Evolutionary conservation across 2,113 vertebrate species (phyloP).

Genomic region (Tychaedon coryphoeus): DNA sequence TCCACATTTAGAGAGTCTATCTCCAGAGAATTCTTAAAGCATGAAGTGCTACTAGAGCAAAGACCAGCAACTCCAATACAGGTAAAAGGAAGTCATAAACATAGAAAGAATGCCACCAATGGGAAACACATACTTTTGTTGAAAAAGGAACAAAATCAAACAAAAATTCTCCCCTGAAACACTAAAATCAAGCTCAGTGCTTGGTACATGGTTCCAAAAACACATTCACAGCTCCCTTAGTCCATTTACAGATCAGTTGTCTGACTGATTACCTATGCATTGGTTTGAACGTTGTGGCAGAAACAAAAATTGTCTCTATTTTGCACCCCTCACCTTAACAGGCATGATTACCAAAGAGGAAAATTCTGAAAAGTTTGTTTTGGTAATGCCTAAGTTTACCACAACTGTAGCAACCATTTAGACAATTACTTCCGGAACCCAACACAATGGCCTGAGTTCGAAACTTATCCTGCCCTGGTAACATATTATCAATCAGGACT

Average conservation of each 20-base stretch:
- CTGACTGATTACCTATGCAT: not conserved
- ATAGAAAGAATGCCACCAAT: not conserved
- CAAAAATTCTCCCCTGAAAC: not conserved
- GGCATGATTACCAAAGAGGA: not conserved
- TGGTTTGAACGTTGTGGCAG: not conserved
- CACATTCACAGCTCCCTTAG: not conserved
- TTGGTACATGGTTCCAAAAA: not conserved
- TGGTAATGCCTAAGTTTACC: not conserved
- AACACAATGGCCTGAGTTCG: not conserved
- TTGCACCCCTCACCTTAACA: not conserved
- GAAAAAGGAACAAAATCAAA: not conserved
- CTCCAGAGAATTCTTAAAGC: not conserved
- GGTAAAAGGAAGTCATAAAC: not conserved
- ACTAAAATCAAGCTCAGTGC: not conserved
- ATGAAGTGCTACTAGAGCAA: not conserved
- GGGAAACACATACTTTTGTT: not conserved
- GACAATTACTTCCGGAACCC: not conserved
- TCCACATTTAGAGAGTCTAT: not conserved
- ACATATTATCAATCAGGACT: not conserved
- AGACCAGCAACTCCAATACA: not conserved
- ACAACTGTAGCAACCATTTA: not conserved
- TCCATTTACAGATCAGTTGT: not conserved
- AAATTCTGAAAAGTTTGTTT: not conserved
- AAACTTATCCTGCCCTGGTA: not conserved
- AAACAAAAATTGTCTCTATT: not conserved